Percentiles rank a stretch among this genome's conserved stretches.
These are phyloP conservation scores for Electrophaes corylata DNA, from an alignment of 2,888 invertebrate genomes.

Conservation along the genomic window DNA sequence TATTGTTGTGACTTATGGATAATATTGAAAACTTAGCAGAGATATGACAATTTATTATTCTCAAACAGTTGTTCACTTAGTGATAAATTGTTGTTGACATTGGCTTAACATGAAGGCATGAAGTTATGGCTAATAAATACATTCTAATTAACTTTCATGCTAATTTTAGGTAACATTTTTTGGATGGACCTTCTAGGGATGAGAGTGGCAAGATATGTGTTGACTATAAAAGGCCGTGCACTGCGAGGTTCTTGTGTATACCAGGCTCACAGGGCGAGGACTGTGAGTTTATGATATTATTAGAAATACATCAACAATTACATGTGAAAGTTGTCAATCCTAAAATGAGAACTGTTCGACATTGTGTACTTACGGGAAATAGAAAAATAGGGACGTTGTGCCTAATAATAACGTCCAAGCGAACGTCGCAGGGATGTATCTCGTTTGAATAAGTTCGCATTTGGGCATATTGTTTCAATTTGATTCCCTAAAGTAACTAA, in stretches of 20 bases:
- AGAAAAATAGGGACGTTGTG: slow-evolving; percentile 97
- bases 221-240: slow-evolving; percentile 16
- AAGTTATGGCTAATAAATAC: not conserved
- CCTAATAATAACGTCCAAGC: slow-evolving; percentile 98
- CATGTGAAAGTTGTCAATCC: slow-evolving; percentile 80
- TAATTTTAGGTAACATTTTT: slow-evolving; percentile 18
- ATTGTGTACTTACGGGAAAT: slow-evolving; percentile 95
- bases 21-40: not conserved
- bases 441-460: slow-evolving; percentile 98
- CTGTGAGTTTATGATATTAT: slow-evolving; percentile 65
- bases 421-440: slow-evolving; percentile 98
- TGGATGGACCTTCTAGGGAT: slow-evolving; percentile 12
- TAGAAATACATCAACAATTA: slow-evolving; percentile 72
- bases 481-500: slow-evolving; percentile 75
- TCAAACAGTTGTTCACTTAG: no score
- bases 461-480: slow-evolving; percentile 92
- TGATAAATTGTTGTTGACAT: not conserved
- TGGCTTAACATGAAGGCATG: not conserved
- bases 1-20: not conserved
- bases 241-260: slow-evolving; percentile 38
- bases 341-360: slow-evolving; percentile 67
- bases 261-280: slow-evolving; percentile 56
- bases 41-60: not conserved
- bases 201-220: slow-evolving; percentile 26
- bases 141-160: slow-evolving; percentile 26